Percentiles rank a stretch among this genome's conserved stretches.
Conservation (phyloP, 1,140 invertebrate genomes). For the Hyles vespertilio region DNA sequence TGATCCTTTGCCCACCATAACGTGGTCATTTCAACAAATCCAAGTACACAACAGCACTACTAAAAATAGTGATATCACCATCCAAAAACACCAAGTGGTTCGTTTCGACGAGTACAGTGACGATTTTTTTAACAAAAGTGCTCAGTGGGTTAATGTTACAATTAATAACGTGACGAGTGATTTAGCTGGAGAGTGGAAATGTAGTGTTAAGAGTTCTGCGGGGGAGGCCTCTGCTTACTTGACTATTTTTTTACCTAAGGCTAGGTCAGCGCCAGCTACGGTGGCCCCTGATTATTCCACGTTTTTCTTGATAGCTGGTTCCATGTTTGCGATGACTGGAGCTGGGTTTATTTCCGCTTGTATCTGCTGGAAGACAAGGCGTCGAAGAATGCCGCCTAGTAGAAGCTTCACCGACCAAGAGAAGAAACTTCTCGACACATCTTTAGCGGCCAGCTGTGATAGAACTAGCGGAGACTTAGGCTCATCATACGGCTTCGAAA, state of each 20-base stretch:
- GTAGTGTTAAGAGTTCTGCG: constrained; percentile 60
- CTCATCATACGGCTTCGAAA: constrained; percentile 78
- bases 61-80: constrained; percentile 45
- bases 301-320: constrained; percentile 56
- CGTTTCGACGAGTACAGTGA: constrained; percentile 51
- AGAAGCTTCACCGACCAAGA: constrained; percentile 90
- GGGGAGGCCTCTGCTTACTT: constrained; percentile 58
- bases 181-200: constrained; percentile 67
- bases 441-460: constrained; percentile 84
- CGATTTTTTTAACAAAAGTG: constrained; percentile 58
- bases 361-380: constrained; percentile 63
- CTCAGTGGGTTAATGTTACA: constrained; percentile 67
- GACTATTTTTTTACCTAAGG: constrained; percentile 59
- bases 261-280: constrained; percentile 51
- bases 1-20: constrained; percentile 87
- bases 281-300: constrained; percentile 62
- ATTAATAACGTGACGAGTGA: constrained; percentile 67
- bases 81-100: constrained; percentile 39
- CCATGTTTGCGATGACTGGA: constrained; percentile 54
- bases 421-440: constrained; percentile 86
- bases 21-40: constrained; percentile 85
- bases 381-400: constrained; percentile 80
- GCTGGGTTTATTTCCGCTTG: constrained; percentile 56
- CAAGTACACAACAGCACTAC: constrained; percentile 46
- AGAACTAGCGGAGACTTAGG: constrained; percentile 74